Percentiles rank a stretch among this genome's conserved stretches.
These are phyloP conservation scores for Copsychus sechellarum DNA, from an alignment of 2,113 vertebrate genomes.

Conservation along the genomic window DNA sequence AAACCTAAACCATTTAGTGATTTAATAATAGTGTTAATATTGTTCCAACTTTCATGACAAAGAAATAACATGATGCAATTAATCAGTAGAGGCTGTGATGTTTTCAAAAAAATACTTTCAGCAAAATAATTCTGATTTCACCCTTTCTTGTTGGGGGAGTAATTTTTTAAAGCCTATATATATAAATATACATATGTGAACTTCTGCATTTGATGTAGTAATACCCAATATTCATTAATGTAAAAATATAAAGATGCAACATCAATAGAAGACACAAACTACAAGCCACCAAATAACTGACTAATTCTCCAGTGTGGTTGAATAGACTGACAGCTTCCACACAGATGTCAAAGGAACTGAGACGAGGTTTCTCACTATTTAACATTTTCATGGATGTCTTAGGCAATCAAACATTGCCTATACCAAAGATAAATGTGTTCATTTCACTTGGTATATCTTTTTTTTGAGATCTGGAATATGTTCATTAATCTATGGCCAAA, in stretches of 20 bases:
- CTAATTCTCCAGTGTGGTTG: not conserved
- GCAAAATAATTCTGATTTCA: not conserved
- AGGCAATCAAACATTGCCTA: not conserved
- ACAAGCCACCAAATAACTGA: not conserved
- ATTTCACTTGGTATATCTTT: not conserved
- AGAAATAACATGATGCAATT: not conserved
- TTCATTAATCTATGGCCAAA: not conserved
- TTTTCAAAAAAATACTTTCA: not conserved
- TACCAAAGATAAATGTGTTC: not conserved
- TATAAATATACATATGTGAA: not conserved
- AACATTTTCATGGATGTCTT: not conserved
- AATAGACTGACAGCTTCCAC: not conserved
- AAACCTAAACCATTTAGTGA: not conserved
- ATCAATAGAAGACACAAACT: not conserved
- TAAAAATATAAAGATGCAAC: not conserved
- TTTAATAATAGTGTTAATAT: not conserved
- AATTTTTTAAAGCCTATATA: not conserved
- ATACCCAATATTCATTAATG: not conserved
- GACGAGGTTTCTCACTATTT: not conserved
- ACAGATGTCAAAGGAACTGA: not conserved
- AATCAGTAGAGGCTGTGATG: not conserved
- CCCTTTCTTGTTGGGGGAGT: not conserved
- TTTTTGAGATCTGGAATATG: not conserved
- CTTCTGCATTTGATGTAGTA: not conserved
- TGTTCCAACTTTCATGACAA: not conserved